These are phyloP conservation scores for Pteruthius melanotis DNA, from an alignment of 2,113 vertebrate genomes.

Conservation along the genomic window DNA sequence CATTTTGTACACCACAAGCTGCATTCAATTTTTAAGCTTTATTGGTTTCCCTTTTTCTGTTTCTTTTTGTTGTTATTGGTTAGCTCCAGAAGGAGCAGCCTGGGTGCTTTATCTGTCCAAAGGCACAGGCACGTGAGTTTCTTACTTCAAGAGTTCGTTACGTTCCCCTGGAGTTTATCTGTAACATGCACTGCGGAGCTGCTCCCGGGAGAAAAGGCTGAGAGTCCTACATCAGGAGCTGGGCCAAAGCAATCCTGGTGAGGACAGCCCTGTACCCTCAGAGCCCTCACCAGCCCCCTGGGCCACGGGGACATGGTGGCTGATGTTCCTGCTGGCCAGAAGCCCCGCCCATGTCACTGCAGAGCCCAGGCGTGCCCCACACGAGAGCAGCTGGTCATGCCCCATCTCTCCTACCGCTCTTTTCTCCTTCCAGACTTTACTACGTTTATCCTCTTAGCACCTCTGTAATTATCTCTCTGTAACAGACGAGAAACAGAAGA, in stretches of 20 bases:
- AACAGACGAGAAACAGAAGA: slow-evolving; percentile 26
- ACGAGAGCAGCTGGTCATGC: not conserved
- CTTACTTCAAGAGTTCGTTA: not conserved
- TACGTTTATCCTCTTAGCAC: slow-evolving; percentile 15
- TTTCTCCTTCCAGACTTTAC: not conserved
- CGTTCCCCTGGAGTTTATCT: not conserved
- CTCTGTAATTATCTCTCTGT: slow-evolving; percentile 43
- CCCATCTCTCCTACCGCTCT: not conserved
- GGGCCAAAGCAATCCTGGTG: not conserved
- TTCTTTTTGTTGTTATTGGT: not conserved
- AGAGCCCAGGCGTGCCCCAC: not conserved
- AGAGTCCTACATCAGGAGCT: not conserved
- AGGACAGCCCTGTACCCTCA: not conserved
- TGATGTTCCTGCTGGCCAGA: not conserved
- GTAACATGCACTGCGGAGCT: not conserved
- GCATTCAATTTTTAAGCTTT: not conserved
- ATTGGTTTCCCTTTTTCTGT: not conserved
- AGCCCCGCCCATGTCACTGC: not conserved
- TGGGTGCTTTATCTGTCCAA: not conserved
- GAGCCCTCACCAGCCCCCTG: not conserved
- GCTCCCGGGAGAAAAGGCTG: not conserved
- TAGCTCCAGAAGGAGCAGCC: not conserved
- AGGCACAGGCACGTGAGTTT: not conserved
- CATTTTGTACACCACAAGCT: not conserved
- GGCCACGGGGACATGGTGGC: rapidly evolving